Percentiles rank a stretch among this genome's conserved stretches.
Evolutionary conservation across 2,797 vertebrate genomes (phyloP).

Genomic region (Neosalanx taihuensis): DNA sequence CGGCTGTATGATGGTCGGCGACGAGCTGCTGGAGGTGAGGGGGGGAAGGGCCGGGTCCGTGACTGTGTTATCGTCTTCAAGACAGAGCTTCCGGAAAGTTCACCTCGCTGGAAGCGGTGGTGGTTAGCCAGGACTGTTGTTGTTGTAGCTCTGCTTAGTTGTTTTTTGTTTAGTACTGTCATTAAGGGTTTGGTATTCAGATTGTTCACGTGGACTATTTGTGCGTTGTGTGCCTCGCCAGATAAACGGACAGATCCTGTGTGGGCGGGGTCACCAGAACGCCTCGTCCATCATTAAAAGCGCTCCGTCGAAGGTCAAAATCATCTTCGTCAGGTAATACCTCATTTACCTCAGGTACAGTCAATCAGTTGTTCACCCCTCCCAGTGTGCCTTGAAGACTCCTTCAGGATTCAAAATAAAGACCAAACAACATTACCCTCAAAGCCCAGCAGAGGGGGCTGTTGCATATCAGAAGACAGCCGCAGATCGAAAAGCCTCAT

Average conservation of each 20-base stretch:
- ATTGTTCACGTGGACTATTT: neutral
- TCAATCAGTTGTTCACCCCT: too few relatives aligned
- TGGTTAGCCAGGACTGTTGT: too few relatives aligned
- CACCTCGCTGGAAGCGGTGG: too few relatives aligned
- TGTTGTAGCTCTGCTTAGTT: too few relatives aligned
- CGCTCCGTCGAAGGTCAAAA: constrained; percentile 89
- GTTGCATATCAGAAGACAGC: constrained; percentile 32
- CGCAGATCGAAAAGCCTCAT: neutral
- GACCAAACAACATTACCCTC: too few relatives aligned
- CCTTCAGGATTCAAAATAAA: too few relatives aligned
- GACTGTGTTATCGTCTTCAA: too few relatives aligned
- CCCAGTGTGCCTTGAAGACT: too few relatives aligned
- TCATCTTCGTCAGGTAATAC: constrained; percentile 89
- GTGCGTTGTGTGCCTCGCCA: constrained; percentile 41
- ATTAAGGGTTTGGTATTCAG: too few relatives aligned
- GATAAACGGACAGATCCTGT: constrained; percentile 95
- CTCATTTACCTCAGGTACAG: neutral
- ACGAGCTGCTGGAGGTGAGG: constrained; percentile 92
- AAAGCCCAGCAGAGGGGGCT: constrained; percentile 61
- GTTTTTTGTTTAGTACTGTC: too few relatives aligned
- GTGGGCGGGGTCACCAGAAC: constrained; percentile 95
- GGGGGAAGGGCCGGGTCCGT: too few relatives aligned
- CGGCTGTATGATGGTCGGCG: constrained; percentile 86
- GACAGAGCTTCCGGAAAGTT: too few relatives aligned
- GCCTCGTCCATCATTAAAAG: constrained; percentile 97